Base-by-base conservation (phyloP, 2,888 invertebrate genomes). In the Nezara viridula region DNA sequence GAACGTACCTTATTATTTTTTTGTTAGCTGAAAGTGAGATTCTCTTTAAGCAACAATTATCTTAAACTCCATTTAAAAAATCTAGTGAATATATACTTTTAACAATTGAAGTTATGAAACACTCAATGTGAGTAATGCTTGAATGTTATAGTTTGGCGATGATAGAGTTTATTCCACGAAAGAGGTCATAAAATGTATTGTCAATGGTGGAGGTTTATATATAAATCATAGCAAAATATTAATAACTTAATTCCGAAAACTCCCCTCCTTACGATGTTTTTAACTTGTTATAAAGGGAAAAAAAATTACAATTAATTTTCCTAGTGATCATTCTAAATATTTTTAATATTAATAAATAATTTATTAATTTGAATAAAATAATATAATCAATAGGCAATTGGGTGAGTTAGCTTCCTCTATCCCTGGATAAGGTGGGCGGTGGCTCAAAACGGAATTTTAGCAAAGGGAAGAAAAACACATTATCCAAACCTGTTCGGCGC, bases 381-480 rank as follows among this genome's bases (percentile, higher is more conserved):
- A 16, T 32, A 60, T 32, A 27, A 32, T 60, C 14, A 60, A 32
- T 27, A 7, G 37, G 21, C 21, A 6, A 37, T 37, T 60, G 0
- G 27, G 19, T 37, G 40, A 16, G n/a, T 4, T 10, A 24, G 9
- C 44, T 44, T 47, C 44, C 10, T 7, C 81, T 47, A 9, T n/a
- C 16, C 21, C 44, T 44, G 5, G 40, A 44, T 81, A 5, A 81
- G 9, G 81, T 81, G 81, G 81, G 81, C 81, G 44, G 47, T 81
- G 81, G 81, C 40, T 81, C 0, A 47, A 77, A 81, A 81, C 81
- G 47, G 81, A 81, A 47, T 81, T 81, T 81, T 3, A 81, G 66
- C 66, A 73, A 73, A 60, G 60, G 9, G 44, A 44, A 81, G 14
- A 81, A 81, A 47, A 81, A 81, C 10, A n/a, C 14, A 47, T 44